A percentile compares a stretch with the other conserved stretches of the same genome.
These are phyloP conservation scores for Atrina japonica DNA, from an alignment of 2,888 invertebrate genomes.

Conservation along the genomic window DNA sequence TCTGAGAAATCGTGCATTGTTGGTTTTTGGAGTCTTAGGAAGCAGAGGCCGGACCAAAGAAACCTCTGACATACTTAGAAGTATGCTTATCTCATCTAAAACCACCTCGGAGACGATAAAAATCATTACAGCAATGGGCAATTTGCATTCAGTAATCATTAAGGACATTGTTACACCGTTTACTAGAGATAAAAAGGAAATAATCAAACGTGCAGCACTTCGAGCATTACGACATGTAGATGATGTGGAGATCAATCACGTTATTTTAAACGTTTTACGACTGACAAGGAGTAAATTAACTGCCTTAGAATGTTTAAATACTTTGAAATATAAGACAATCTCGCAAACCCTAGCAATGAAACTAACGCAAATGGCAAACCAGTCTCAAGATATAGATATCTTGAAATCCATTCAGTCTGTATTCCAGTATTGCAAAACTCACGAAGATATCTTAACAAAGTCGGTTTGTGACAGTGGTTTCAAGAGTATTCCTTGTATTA, in stretches of 20 bases:
- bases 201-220: not conserved
- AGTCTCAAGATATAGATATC: not conserved
- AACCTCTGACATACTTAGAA: not conserved
- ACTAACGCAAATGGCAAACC: not conserved
- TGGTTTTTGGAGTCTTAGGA: slow-evolving; percentile 13
- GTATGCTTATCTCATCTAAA: not conserved
- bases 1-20: not conserved
- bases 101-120: not conserved
- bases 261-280: not conserved
- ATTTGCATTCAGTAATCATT: slow-evolving; percentile 1
- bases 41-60: not conserved
- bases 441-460: too few relatives aligned
- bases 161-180: not conserved
- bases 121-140: slow-evolving; percentile 11
- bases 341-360: not conserved
- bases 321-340: not conserved
- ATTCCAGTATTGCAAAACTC: too few relatives aligned
- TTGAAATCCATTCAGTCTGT: not conserved
- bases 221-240: slow-evolving; percentile 2
- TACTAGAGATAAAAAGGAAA: not conserved
- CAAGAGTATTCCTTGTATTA: too few relatives aligned
- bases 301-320: slow-evolving; percentile 15
- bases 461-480: too few relatives aligned
- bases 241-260: not conserved
- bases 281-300: not conserved